Conservation (phyloP, 2,797 vertebrate genomes). For the Malacoctenus gilli region DNA sequence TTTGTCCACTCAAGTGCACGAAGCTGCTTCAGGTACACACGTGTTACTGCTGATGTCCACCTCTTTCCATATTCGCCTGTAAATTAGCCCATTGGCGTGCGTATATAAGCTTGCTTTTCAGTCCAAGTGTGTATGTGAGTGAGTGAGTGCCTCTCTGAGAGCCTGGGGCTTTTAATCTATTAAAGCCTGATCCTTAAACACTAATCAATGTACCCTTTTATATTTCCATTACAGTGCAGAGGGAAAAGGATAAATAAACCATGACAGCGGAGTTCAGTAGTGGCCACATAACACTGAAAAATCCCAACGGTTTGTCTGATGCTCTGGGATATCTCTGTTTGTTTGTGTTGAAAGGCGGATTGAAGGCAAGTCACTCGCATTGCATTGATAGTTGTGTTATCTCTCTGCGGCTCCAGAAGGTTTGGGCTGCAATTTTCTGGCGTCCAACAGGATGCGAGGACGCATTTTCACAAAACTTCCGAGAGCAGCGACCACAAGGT, state of each 20-base stretch:
- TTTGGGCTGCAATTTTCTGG: no score
- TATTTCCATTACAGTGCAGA: slow-evolving; percentile 81
- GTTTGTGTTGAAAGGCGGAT: slow-evolving; percentile 9
- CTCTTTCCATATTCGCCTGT: slow-evolving; percentile 35
- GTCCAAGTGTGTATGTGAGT: slow-evolving; percentile 17
- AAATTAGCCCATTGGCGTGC: slow-evolving; percentile 18
- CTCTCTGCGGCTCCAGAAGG: no score
- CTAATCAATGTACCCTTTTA: slow-evolving; percentile 84
- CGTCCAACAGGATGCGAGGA: no score
- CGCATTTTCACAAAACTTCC: no score
- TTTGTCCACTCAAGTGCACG: slow-evolving; percentile 17
- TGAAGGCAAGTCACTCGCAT: background rate
- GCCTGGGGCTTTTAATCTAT: slow-evolving; percentile 82
- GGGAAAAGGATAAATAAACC: slow-evolving; percentile 76
- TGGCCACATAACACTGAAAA: slow-evolving; percentile 33
- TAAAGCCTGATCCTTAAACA: slow-evolving; percentile 81
- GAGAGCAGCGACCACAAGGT: no score
- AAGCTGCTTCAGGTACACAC: slow-evolving; percentile 15
- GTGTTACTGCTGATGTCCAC: slow-evolving; percentile 12
- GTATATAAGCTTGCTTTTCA: slow-evolving; percentile 25
- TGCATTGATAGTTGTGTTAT: background rate
- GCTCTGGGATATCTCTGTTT: background rate
- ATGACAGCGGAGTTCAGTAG: slow-evolving; percentile 62
- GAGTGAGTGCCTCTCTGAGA: slow-evolving; percentile 53
- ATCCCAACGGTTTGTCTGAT: background rate